Conservation (phyloP, 2,797 vertebrate species). For the Cyclopterus lumpus region DNA sequence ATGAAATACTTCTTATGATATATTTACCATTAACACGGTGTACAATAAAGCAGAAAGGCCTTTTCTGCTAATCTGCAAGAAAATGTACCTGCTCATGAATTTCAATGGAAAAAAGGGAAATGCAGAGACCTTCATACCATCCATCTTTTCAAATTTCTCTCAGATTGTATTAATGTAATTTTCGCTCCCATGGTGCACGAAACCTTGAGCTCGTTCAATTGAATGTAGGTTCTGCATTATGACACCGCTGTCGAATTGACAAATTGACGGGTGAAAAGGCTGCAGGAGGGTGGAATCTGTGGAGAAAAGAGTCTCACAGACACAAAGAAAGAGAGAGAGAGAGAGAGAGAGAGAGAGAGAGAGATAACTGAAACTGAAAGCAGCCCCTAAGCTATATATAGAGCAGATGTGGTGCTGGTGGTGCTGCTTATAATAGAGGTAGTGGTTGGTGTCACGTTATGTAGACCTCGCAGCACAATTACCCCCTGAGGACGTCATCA, state of each 20-base stretch:
- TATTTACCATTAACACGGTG: background rate
- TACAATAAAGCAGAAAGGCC: no score
- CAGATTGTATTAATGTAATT: background rate
- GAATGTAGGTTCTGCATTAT: constrained; percentile 11
- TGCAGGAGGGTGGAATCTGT: constrained; percentile 8
- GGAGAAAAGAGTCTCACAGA: constrained; percentile 38
- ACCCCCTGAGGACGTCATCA: constrained; percentile 62
- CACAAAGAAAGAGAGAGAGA: constrained; percentile 36
- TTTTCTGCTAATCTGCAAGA: no score
- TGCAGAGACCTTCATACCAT: background rate
- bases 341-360: constrained; percentile 34
- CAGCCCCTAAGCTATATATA: constrained; percentile 68
- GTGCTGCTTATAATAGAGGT: constrained; percentile 62
- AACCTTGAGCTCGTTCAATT: constrained; percentile 9
- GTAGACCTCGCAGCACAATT: constrained; percentile 52
- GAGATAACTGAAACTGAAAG: constrained; percentile 73
- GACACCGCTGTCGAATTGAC: constrained; percentile 19
- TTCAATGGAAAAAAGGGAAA: background rate
- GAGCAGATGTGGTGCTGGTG: constrained; percentile 68
- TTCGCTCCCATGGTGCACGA: background rate
- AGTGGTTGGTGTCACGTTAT: constrained; percentile 66
- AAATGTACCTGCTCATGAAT: background rate
- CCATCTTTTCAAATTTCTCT: background rate
- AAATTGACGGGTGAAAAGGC: background rate
- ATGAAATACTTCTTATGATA: background rate